phyloP scores from a whole-genome alignment of 2,888 invertebrate species.

The Drosophila hamatofila region DNA sequence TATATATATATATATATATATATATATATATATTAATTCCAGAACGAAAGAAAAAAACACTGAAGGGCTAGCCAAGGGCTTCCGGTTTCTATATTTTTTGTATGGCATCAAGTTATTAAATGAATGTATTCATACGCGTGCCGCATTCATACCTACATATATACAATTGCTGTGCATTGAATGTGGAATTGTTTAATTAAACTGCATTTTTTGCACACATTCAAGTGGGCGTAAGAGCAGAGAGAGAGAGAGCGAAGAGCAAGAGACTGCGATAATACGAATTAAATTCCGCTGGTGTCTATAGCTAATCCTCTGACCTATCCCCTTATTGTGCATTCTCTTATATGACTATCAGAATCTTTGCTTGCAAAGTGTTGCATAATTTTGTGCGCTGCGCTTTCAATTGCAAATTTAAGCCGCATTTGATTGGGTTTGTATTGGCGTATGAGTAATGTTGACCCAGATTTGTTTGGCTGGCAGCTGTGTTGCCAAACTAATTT shows the following conservation, averaged over 20 bases:
- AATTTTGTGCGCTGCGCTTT: constrained; percentile 46
- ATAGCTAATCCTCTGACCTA: not conserved
- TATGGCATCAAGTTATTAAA: constrained; percentile 9
- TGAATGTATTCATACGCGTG: not conserved
- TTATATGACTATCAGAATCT: not conserved
- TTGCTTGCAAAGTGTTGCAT: constrained; percentile 52
- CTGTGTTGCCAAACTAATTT: constrained; percentile 65
- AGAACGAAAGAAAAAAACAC: not conserved
- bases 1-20: too few species aligned
- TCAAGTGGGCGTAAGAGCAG: not conserved
- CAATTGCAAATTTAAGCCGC: constrained; percentile 31
- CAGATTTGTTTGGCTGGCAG: constrained; percentile 35
- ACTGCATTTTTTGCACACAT: constrained; percentile 32
- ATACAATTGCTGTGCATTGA: constrained; percentile 37
- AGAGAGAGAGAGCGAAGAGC: not conserved
- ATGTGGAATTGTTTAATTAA: constrained; percentile 53
- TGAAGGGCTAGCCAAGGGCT: not conserved
- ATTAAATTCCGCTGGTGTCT: not conserved
- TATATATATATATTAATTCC: not conserved
- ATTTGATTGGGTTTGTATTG: constrained; percentile 57
- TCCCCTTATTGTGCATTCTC: not conserved
- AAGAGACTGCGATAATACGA: not conserved
- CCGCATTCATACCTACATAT: not conserved
- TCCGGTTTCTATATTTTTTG: not conserved
- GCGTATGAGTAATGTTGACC: constrained; percentile 47